Conservation (phyloP, 2,888 invertebrate species). For the Dryococelus australis region DNA sequence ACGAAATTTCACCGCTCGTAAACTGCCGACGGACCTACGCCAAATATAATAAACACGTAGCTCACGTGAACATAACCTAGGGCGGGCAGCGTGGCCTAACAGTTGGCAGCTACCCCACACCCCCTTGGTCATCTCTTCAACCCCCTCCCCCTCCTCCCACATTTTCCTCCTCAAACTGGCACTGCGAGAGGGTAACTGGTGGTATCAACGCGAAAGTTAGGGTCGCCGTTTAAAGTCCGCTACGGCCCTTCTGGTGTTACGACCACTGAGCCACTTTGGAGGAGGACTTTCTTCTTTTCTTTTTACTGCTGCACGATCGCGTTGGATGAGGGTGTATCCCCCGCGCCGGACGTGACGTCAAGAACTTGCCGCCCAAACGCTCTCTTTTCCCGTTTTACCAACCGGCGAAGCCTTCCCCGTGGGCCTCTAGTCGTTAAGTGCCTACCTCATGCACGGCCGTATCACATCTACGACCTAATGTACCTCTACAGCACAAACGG, state of each 20-base stretch:
- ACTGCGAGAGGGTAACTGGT: neutral
- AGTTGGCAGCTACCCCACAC: neutral
- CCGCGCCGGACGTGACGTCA: neutral
- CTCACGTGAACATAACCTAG: neutral
- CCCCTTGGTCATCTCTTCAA: neutral
- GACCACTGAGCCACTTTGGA: neutral
- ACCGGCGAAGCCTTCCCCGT: neutral
- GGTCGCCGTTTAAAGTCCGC: neutral
- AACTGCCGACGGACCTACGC: neutral
- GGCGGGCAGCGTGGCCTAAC: neutral
- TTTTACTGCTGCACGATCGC: neutral
- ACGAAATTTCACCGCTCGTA: neutral
- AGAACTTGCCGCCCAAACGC: neutral
- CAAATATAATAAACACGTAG: conserved; percentile 11
- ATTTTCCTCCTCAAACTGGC: neutral
- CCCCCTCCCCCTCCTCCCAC: neutral
- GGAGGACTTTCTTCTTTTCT: neutral
- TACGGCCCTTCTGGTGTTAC: neutral
- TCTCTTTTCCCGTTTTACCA: neutral
- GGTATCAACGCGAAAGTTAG: neutral
- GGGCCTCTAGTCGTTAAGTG: no score
- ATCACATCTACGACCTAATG: no score
- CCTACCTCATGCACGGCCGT: no score
- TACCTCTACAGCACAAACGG: no score
- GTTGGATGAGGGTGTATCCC: neutral